These are phyloP conservation scores for Ornithorhynchus anatinus DNA, from an alignment of 2,113 vertebrate genomes.

Conservation along the genomic window DNA sequence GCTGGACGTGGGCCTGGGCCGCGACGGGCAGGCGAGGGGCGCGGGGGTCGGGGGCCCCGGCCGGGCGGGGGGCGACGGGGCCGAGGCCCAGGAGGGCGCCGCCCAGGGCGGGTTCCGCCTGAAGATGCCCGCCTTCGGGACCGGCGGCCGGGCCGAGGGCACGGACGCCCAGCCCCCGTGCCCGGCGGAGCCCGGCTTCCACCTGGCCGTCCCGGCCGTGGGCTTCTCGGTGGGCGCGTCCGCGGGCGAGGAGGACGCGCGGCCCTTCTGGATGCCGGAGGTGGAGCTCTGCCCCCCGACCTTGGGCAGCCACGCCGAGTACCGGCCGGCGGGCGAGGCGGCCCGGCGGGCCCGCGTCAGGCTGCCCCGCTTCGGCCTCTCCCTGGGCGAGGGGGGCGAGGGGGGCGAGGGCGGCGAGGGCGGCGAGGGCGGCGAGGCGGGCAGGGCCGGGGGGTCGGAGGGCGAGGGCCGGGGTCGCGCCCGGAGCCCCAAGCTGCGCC, in stretches of 20 bases:
- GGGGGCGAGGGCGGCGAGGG: constrained; percentile 41
- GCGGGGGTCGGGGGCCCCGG: constrained; percentile 47
- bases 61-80: constrained; percentile 22
- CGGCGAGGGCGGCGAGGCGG: constrained; percentile 68
- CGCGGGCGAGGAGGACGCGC: background rate
- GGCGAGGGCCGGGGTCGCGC: constrained; percentile 30
- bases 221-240: constrained; percentile 10
- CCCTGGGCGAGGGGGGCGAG: constrained; percentile 61
- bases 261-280: constrained; percentile 38
- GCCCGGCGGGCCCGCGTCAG: constrained; percentile 69
- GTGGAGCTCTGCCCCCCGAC: constrained; percentile 62
- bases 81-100: constrained; percentile 10
- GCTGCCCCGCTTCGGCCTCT: constrained; percentile 77
- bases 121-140: constrained; percentile 56
- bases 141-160: background rate
- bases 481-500: constrained; percentile 67
- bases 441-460: constrained; percentile 43
- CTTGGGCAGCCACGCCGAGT: constrained; percentile 45
- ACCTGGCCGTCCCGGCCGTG: constrained; percentile 37
- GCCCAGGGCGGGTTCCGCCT: constrained; percentile 15
- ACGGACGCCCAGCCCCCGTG: background rate
- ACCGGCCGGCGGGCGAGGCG: constrained; percentile 38
- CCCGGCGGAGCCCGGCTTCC: constrained; percentile 13
- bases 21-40: constrained; percentile 20
- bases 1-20: constrained; percentile 45